phyloP scores from a whole-genome alignment of 2,797 vertebrate species.

The Crocodylus rhombifer region DNA sequence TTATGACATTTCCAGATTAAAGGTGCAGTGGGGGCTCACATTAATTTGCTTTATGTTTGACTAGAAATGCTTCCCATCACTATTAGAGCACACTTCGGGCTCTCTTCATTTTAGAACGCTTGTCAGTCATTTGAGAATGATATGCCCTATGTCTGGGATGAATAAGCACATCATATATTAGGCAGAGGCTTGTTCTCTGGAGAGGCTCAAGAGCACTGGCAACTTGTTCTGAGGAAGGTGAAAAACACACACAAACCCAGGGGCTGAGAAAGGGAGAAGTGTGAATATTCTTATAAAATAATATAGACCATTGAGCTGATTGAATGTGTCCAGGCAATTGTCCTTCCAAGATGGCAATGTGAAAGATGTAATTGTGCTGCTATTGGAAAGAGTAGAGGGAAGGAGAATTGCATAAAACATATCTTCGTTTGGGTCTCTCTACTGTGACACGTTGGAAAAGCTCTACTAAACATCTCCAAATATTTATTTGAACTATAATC shows the following conservation, averaged over 20 bases:
- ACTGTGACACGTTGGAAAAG: neutral
- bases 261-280: neutral
- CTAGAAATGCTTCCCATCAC: slow-evolving; percentile 85
- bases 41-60: slow-evolving; percentile 92
- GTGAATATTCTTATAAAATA: neutral
- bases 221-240: slow-evolving; percentile 67
- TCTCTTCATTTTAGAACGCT: slow-evolving; percentile 86
- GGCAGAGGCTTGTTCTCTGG: slow-evolving; percentile 77
- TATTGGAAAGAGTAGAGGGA: neutral
- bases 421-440: neutral
- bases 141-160: slow-evolving; percentile 80
- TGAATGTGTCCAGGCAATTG: neutral
- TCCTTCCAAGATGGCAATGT: neutral
- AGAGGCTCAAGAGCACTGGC: slow-evolving; percentile 63
- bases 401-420: neutral
- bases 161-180: slow-evolving; percentile 86
- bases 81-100: slow-evolving; percentile 80
- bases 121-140: slow-evolving; percentile 88
- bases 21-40: slow-evolving; percentile 84
- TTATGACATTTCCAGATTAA: slow-evolving; percentile 87
- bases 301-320: neutral
- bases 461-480: neutral
- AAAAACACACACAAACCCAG: slow-evolving; percentile 51
- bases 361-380: neutral
- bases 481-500: fast-evolving